These are phyloP conservation scores for Caenorhabditis tropicalis DNA, from an alignment of 1,140 invertebrate genomes.

Conservation along the genomic window DNA sequence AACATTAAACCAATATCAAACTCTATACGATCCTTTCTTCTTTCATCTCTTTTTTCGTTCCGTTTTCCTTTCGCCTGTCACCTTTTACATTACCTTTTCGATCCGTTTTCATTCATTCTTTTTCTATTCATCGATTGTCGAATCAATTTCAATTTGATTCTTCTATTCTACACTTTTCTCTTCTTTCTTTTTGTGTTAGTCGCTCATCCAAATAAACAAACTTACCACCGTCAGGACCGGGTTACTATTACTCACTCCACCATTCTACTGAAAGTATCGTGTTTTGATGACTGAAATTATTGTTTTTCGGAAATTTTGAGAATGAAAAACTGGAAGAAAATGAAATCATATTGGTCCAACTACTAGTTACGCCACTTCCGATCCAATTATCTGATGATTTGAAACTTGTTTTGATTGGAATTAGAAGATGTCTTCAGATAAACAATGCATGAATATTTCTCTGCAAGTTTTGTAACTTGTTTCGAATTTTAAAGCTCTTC, in stretches of 20 bases:
- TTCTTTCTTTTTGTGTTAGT: neutral
- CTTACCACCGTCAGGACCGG: neutral
- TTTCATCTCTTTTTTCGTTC: neutral
- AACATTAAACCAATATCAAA: neutral
- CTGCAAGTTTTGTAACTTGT: neutral
- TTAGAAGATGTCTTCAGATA: neutral
- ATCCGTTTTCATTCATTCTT: slow-evolving; percentile 16
- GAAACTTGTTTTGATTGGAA: slow-evolving; percentile 28
- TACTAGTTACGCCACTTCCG: slow-evolving; percentile 17
- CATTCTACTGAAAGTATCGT: neutral
- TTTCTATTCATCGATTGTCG: neutral
- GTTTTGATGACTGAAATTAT: too few species aligned
- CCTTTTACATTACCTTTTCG: slow-evolving; percentile 1
- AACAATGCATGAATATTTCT: neutral
- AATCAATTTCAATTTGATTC: slow-evolving; percentile 35
- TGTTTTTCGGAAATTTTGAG: neutral
- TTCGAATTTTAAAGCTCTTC: too few species aligned
- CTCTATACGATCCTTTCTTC: neutral
- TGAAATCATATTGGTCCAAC: neutral
- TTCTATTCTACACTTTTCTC: neutral
- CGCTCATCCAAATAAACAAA: slow-evolving; percentile 2
- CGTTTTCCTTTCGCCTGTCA: neutral
- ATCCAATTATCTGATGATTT: slow-evolving; percentile 37
- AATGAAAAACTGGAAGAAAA: neutral
- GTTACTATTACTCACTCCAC: too few species aligned